A percentile compares a stretch with the other conserved stretches of the same genome.
phyloP scores from a whole-genome alignment of 2,113 vertebrate species.

The Oostethus manadensis region DNA sequence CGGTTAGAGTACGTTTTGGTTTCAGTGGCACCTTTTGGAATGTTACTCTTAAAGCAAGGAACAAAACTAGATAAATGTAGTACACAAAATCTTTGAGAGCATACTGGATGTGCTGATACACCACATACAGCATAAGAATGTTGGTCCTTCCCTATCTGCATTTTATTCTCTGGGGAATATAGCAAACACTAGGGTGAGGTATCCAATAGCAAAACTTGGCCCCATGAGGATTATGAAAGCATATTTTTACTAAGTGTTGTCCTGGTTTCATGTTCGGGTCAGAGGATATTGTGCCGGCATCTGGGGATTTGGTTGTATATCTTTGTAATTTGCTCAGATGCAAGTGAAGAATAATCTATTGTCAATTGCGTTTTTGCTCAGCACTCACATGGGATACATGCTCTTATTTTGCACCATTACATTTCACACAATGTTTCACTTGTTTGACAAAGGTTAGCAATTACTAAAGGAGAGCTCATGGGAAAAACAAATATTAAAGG shows the following conservation, averaged over 20 bases:
- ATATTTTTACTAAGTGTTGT: slow-evolving; percentile 40
- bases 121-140: slow-evolving; percentile 41
- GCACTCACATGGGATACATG: neutral
- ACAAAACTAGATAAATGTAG: slow-evolving; percentile 7
- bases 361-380: neutral
- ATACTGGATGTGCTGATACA: slow-evolving; percentile 43
- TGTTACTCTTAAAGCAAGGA: no score
- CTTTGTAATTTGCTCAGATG: slow-evolving; percentile 1
- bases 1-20: no score
- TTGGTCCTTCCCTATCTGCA: slow-evolving; percentile 44
- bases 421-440: no score
- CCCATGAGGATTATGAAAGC: slow-evolving; percentile 53
- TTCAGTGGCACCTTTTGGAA: no score
- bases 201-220: slow-evolving; percentile 26
- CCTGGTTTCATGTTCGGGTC: slow-evolving; percentile 55
- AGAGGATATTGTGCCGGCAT: slow-evolving; percentile 39
- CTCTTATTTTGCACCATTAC: neutral
- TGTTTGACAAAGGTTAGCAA: no score
- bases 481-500: no score
- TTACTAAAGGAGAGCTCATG: no score
- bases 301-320: slow-evolving; percentile 29
- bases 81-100: slow-evolving; percentile 37
- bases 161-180: slow-evolving; percentile 50
- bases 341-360: slow-evolving; percentile 8
- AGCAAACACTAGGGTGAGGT: slow-evolving; percentile 42